Percentiles rank a stretch among this genome's conserved stretches.
Conservation (phyloP, 23 tunicate genomes). For the Botrylloides violaceus region DNA sequence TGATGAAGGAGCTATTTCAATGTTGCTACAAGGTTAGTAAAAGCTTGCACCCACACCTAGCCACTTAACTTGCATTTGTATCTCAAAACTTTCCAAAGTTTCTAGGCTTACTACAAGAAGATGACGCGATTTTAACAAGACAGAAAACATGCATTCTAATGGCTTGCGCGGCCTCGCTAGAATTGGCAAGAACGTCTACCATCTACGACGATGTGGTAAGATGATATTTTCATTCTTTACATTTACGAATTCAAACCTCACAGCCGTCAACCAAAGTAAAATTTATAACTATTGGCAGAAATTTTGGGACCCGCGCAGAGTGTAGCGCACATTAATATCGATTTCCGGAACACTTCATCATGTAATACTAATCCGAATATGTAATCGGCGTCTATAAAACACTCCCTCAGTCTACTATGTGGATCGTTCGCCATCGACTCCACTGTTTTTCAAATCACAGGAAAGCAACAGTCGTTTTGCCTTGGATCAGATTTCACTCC, state of each 20-base stretch:
- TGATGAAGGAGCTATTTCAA: slow-evolving; percentile 42
- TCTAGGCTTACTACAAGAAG: slow-evolving; percentile 10
- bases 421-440: background rate
- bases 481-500: slow-evolving; percentile 12
- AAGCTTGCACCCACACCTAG: background rate
- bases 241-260: too few relatives aligned
- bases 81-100: background rate
- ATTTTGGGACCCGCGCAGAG: too few relatives aligned
- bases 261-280: too few relatives aligned
- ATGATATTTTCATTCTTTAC: too few relatives aligned
- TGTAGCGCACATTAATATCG: too few relatives aligned
- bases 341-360: too few relatives aligned
- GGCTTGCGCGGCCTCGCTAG: slow-evolving; percentile 70
- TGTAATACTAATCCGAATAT: too few relatives aligned
- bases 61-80: too few relatives aligned
- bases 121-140: slow-evolving; percentile 46
- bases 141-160: slow-evolving; percentile 76
- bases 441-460: slow-evolving; percentile 12
- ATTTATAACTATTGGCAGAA: too few relatives aligned
- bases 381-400: too few relatives aligned
- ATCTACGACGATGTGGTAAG: background rate
- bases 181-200: slow-evolving; percentile 23
- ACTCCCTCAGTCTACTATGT: background rate
- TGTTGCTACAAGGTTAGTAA: slow-evolving; percentile 34
- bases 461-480: slow-evolving; percentile 33